Conservation (phyloP, 2,797 vertebrate genomes). For the Pterois miles region DNA sequence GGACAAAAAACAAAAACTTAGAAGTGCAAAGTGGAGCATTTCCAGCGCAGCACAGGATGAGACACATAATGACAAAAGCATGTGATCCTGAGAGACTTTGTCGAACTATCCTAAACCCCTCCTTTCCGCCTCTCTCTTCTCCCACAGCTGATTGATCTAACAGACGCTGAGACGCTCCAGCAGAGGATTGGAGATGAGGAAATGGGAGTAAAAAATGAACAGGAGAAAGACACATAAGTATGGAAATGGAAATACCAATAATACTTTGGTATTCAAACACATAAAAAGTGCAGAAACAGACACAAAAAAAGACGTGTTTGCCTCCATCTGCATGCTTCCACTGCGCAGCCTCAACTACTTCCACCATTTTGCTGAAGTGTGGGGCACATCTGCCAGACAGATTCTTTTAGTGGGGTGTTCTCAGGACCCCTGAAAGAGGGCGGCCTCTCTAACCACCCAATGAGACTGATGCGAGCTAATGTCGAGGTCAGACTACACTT, state of each 20-base stretch:
- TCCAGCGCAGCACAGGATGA: slow-evolving; percentile 56
- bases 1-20: not conserved
- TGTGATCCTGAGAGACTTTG: slow-evolving; percentile 69
- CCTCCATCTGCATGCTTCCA: slow-evolving; percentile 30
- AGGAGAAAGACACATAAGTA: slow-evolving; percentile 26
- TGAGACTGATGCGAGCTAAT: slow-evolving; percentile 10
- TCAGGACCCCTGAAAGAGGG: slow-evolving; percentile 43
- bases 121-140: slow-evolving; percentile 27
- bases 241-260: slow-evolving; percentile 38
- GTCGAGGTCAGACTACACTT: slow-evolving; percentile 20
- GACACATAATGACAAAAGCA: slow-evolving; percentile 75
- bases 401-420: slow-evolving; percentile 52
- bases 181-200: slow-evolving; percentile 17
- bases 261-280: slow-evolving; percentile 25
- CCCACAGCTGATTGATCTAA: slow-evolving; percentile 60
- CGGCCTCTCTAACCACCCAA: slow-evolving; percentile 12
- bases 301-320: slow-evolving; percentile 15
- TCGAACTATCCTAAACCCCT: slow-evolving; percentile 49
- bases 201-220: slow-evolving; percentile 15
- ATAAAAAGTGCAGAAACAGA: slow-evolving; percentile 14
- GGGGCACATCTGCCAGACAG: slow-evolving; percentile 72
- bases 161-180: slow-evolving; percentile 47
- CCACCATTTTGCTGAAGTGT: slow-evolving; percentile 62
- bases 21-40: slow-evolving; percentile 42
- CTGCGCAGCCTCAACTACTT: slow-evolving; percentile 46